Base-by-base conservation (phyloP, 2,888 invertebrate genomes). In the Trichopria drosophilae region DNA sequence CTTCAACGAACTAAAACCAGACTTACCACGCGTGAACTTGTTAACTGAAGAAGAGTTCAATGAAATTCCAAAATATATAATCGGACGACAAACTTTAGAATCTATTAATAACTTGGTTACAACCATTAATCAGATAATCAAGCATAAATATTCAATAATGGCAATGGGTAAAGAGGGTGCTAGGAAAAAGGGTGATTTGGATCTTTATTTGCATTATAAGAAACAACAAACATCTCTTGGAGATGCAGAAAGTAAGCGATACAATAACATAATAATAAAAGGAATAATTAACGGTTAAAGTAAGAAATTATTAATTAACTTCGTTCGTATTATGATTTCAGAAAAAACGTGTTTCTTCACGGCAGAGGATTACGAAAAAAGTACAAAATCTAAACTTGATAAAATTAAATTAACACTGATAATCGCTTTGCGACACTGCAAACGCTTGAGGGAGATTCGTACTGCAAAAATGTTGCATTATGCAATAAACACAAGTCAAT, bases 361-460 rank as follows among this genome's bases (percentile, higher is more conserved):
- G 0, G 61, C 55, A 1, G 66, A 68, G 16, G 74, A 75, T 65
- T 73, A 68, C 52, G 50, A 65, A 23, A 64, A 44, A 15, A 64
- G 66, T 10, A 68, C 61, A 1, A 65, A 69, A 31, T 31, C 48
- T 2, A 73, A 73, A 45, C 29, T 74, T 22, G 69, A 72, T 32
- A 74, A 70, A 55, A 62, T 61, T 0, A 73, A 70, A 54, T 58
- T 73, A 15, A 74, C 69, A 57, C 55, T 72, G 9, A n/a, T 73
- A 20, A 67, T 67, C 3, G 69, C 65, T 28, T 54, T 75, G 16
- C 64, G 72, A 1, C 71, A 71, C 44, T 71, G 70, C 24, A 72
- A 69, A 54, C 60, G 68, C 39, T 51, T 74, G 26, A 55, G 66
- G 22, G 71, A 71, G 56, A 52, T 65, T 5, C 64, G 71, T 46